phyloP scores from a whole-genome alignment of 1,140 invertebrate species.

The Apis mellifera region DNA sequence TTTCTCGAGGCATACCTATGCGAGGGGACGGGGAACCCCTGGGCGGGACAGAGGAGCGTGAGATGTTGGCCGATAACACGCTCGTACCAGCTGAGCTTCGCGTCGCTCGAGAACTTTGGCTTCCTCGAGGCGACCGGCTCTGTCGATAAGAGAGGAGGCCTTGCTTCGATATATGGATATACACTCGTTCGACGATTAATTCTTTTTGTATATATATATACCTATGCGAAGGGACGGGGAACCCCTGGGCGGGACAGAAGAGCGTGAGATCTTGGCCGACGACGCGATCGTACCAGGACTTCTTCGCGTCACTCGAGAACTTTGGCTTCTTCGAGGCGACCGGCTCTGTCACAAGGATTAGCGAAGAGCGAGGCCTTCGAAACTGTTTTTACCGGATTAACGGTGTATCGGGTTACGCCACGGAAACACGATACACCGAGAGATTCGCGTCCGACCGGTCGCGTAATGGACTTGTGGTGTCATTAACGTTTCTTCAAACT shows the following conservation, averaged over 20 bases:
- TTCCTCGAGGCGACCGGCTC: slow-evolving; percentile 85
- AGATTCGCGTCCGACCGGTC: slow-evolving; percentile 6
- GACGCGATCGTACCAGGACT: slow-evolving; percentile 71
- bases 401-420: slow-evolving; percentile 25
- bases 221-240: slow-evolving; percentile 84
- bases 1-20: slow-evolving; percentile 74
- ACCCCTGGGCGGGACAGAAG: slow-evolving; percentile 86
- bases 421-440: slow-evolving; percentile 38
- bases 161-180: neutral
- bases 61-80: slow-evolving; percentile 70
- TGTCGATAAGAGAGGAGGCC: slow-evolving; percentile 65
- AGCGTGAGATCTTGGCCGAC: slow-evolving; percentile 73
- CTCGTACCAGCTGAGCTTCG: slow-evolving; percentile 77
- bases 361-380: neutral
- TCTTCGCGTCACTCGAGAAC: slow-evolving; percentile 83
- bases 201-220: slow-evolving; percentile 71
- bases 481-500: neutral
- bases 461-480: slow-evolving; percentile 24
- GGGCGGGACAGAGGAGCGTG: slow-evolving; percentile 83
- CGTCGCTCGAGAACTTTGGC: slow-evolving; percentile 83
- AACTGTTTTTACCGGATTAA: neutral
- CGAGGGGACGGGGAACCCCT: slow-evolving; percentile 87
- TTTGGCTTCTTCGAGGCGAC: slow-evolving; percentile 84
- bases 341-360: slow-evolving; percentile 80
- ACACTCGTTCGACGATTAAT: too few relatives aligned